Evolutionary conservation across 2,113 vertebrate species (phyloP), one percentile per base, ranked within the genome.

Genomic region (Patagioenas fasciata): DNA sequence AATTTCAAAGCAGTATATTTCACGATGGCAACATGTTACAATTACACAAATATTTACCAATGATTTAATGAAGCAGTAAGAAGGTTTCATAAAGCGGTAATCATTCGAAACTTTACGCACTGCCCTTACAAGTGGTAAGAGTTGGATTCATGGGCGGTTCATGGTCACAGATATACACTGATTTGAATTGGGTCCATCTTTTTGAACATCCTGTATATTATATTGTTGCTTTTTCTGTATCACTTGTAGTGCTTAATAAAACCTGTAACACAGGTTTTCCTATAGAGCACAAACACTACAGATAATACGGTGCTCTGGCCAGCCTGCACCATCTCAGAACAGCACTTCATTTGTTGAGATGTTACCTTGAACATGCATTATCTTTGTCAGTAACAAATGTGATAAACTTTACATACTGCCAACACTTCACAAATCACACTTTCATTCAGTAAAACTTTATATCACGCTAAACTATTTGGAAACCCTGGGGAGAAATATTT

Each of bases 201-300:
- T 47, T 47, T 47, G 44, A 47, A 47, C 44, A 19, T 18, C 18
- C 44, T 44, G 17, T 44, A 44, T 44, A 44, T 44, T 44, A 44
- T 44, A 44, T 8, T 64, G 11, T 9, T 75, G n/a, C 17, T 85
- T 65, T 85, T 80, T 38, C 57, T 64, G 13, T 21, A 56, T 81
- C 48, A 8, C 23, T 40, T 34, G 23, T 18, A 66, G 28, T 5
- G 24, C 31, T 65, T 40, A 57, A n/a, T 32, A 28, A 82, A 58
- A 26, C 42, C 51, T 20, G 25, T 58, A 81, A 21, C 0, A 1
- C 2, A 1, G 18, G 32, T 51, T 48, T 66, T 56, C 54, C 66
- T n/a, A 4, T 32, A 13, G 8, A 80, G 82, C 36, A 47, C 28
- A 31, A 61, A 34, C 5, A 1, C 40, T 31, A 34, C 15, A 34